These are phyloP conservation scores for Liodrosophila aerea DNA, from an alignment of 2,888 invertebrate genomes.

Conservation along the genomic window DNA sequence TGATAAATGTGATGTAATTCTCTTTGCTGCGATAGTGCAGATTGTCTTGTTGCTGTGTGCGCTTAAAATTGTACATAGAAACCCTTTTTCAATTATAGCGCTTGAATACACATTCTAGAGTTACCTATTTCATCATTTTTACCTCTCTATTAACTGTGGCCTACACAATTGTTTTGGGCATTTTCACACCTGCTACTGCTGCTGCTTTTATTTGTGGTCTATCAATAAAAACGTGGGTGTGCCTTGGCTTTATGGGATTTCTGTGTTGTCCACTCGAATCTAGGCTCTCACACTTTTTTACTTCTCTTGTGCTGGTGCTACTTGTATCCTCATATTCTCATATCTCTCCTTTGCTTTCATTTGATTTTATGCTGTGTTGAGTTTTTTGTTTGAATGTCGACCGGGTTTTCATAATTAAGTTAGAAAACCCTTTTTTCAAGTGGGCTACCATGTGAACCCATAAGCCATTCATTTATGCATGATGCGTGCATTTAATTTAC, in stretches of 20 bases:
- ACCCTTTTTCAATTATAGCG: conserved; percentile 67
- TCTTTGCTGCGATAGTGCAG: conserved; percentile 31
- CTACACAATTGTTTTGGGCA: conserved; percentile 27
- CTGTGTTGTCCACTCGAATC: conserved; percentile 52
- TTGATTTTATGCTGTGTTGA: conserved; percentile 66
- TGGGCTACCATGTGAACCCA: conserved; percentile 38
- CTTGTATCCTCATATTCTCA: neutral
- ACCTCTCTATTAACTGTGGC: conserved; percentile 15
- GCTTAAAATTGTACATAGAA: conserved; percentile 29
- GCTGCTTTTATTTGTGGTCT: conserved; percentile 18
- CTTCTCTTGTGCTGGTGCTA: conserved; percentile 17
- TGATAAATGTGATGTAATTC: conserved; percentile 64
- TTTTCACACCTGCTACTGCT: conserved; percentile 57
- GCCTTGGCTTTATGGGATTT: conserved; percentile 47
- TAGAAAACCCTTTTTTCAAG: conserved; percentile 63
- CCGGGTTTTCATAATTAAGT: conserved; percentile 64
- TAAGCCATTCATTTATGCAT: conserved; percentile 49
- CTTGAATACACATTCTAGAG: conserved; percentile 57
- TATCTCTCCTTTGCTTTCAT: conserved; percentile 35
- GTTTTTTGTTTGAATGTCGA: conserved; percentile 9
- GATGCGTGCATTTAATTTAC: conserved; percentile 60
- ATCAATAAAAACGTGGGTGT: conserved; percentile 32
- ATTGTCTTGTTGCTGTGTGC: conserved; percentile 29
- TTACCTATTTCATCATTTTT: conserved; percentile 19
- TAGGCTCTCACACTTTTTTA: conserved; percentile 24